Conservation (phyloP, 1,140 invertebrate genomes). For the Drosophila kepulauana region DNA sequence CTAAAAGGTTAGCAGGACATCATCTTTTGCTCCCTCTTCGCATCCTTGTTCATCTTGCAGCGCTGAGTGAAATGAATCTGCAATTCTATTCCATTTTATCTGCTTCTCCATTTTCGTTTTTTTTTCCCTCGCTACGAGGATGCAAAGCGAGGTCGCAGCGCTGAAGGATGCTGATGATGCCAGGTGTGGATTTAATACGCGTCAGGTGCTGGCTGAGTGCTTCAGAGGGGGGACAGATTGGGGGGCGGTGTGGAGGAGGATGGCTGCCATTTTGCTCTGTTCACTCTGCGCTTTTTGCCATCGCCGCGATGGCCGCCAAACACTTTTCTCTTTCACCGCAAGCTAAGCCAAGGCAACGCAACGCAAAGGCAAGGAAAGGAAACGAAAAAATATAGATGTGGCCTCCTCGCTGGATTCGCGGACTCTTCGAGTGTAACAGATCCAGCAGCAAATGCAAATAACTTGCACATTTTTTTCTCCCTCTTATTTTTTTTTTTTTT, state of each 20-base stretch:
- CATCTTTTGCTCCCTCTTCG: neutral
- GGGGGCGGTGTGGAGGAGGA: too few relatives aligned
- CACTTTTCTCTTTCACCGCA: slow-evolving; percentile 69
- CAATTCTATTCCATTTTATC: slow-evolving; percentile 77
- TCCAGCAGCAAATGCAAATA: slow-evolving; percentile 79
- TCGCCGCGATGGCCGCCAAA: slow-evolving; percentile 47
- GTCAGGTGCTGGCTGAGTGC: slow-evolving; percentile 18
- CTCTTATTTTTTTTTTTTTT: neutral
- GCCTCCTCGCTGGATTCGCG: slow-evolving; percentile 20
- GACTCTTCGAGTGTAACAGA: slow-evolving; percentile 71
- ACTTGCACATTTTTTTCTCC: slow-evolving; percentile 42
- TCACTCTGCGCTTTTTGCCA: slow-evolving; percentile 43
- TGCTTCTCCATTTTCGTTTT: slow-evolving; percentile 36
- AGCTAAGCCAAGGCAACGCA: slow-evolving; percentile 25
- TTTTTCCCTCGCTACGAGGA: neutral
- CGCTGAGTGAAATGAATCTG: slow-evolving; percentile 79
- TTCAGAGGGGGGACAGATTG: neutral
- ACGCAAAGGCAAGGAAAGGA: neutral
- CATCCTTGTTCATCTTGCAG: slow-evolving; percentile 10
- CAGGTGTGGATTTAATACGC: slow-evolving; percentile 37
- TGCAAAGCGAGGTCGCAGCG: neutral
- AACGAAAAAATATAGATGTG: slow-evolving; percentile 39
- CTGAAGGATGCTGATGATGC: slow-evolving; percentile 14
- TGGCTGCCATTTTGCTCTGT: slow-evolving; percentile 27
- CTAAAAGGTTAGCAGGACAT: slow-evolving; percentile 63